Evolutionary conservation across 2,797 vertebrate genomes (phyloP).

Genomic region (Spondyliosoma cantharus): DNA sequence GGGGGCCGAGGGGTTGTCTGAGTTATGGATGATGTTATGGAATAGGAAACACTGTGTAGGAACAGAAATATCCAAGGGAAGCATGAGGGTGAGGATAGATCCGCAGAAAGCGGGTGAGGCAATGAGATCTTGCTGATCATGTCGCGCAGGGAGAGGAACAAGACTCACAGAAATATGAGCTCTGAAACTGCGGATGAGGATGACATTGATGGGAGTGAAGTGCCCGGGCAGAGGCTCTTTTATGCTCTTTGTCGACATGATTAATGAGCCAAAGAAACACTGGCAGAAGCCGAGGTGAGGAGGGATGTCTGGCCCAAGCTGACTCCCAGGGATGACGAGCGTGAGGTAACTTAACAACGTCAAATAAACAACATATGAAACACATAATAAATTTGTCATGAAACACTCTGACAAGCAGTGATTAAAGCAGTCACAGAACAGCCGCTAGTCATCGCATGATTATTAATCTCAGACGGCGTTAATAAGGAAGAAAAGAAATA

Average conservation of each 20-base stretch:
- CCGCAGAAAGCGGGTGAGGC: not conserved
- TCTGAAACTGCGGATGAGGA: conserved; percentile 29
- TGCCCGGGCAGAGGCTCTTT: not conserved
- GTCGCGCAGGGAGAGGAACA: not conserved
- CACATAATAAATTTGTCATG: conserved; percentile 64
- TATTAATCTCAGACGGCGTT: not conserved
- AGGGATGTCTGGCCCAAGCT: conserved; percentile 44
- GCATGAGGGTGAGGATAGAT: not conserved
- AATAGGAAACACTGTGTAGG: not conserved
- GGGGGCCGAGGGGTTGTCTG: not conserved
- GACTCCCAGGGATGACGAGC: conserved; percentile 16
- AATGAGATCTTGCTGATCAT: not conserved
- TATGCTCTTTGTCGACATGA: conserved; percentile 65
- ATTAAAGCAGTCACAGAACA: not conserved
- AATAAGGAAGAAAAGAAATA: not conserved
- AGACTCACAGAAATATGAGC: conserved; percentile 40
- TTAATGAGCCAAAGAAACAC: conserved; percentile 52
- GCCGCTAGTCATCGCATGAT: not conserved
- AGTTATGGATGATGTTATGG: conserved; percentile 22
- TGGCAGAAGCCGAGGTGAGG: conserved; percentile 46
- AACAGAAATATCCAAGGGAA: conserved; percentile 7
- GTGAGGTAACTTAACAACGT: conserved; percentile 27
- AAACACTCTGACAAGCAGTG: conserved; percentile 22
- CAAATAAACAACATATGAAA: conserved; percentile 58
- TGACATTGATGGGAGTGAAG: conserved; percentile 6